phyloP scores from a whole-genome alignment of 1,140 invertebrate genomes.

The Conus ventricosus region DNA sequence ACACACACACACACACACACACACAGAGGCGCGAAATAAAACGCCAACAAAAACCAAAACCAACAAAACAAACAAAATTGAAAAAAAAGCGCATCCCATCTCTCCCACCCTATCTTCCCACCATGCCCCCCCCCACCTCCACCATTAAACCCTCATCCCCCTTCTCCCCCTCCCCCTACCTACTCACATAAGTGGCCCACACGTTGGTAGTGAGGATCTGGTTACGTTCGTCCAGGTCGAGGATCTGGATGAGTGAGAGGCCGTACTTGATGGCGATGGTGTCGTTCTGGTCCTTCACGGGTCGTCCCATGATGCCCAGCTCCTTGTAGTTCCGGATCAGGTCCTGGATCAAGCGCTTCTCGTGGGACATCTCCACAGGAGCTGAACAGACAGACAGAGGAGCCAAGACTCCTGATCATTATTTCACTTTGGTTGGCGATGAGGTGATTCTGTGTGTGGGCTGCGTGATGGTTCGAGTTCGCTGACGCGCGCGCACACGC shows the following conservation, averaged over 20 bases:
- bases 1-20: too few species aligned
- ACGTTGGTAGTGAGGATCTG: conserved; percentile 73
- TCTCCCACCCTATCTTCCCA: too few species aligned
- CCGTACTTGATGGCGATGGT: conserved; percentile 71
- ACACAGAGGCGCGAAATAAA: too few species aligned
- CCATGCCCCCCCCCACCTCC: too few species aligned
- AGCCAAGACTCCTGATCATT: neutral
- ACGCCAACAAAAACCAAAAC: too few species aligned
- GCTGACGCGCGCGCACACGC: neutral
- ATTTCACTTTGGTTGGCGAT: neutral
- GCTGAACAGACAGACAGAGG: neutral
- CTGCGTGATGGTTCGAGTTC: neutral
- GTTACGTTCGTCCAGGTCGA: conserved; percentile 71
- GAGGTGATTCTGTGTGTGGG: neutral
- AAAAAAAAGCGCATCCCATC: neutral
- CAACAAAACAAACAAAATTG: too few species aligned
- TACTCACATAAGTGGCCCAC: conserved; percentile 73
- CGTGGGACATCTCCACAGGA: conserved; percentile 64
- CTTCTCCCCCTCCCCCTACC: too few species aligned
- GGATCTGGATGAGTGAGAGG: conserved; percentile 73
- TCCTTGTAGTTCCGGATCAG: conserved; percentile 70
- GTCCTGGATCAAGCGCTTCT: conserved; percentile 73
- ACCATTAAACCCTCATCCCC: too few species aligned
- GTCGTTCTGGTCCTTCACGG: conserved; percentile 70
- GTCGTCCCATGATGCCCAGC: conserved; percentile 72